These are phyloP conservation scores for Caerostris darwini DNA, from an alignment of 1,140 invertebrate genomes.

Conservation along the genomic window DNA sequence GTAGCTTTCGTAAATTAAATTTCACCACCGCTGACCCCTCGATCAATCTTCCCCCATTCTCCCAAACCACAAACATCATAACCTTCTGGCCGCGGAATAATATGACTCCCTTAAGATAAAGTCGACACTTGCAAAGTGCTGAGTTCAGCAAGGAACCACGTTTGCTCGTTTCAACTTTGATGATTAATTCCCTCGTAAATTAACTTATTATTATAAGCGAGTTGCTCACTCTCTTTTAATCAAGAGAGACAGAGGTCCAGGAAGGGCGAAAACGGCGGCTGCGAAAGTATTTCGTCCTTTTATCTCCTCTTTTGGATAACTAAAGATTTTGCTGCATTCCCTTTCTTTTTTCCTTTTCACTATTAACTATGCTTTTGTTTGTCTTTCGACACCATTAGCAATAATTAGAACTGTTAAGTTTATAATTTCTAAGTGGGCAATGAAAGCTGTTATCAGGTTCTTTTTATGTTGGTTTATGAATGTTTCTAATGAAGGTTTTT, in stretches of 20 bases:
- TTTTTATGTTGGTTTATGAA: background rate
- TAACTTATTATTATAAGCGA: slow-evolving; percentile 62
- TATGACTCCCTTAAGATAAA: background rate
- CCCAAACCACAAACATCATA: background rate
- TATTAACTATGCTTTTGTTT: background rate
- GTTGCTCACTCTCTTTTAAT: slow-evolving; percentile 16
- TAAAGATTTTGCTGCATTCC: slow-evolving; percentile 20
- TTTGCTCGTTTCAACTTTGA: background rate
- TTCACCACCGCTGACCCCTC: background rate
- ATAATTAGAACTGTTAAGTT: background rate
- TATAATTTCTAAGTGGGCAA: background rate
- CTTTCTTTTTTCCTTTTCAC: background rate
- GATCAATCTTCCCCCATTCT: background rate
- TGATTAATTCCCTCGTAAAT: slow-evolving; percentile 40
- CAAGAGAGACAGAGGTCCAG: slow-evolving; percentile 31
- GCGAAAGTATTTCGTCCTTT: slow-evolving; percentile 32
- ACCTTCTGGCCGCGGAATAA: background rate
- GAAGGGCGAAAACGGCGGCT: background rate
- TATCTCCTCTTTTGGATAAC: slow-evolving; percentile 13
- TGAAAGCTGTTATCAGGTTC: background rate
- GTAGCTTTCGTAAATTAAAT: background rate
- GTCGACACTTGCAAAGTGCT: background rate
- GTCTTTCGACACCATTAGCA: background rate
- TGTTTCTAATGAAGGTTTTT: too few species aligned
- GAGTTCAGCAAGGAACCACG: background rate